Evolutionary conservation across 2,888 invertebrate genomes (phyloP).

Genomic region (Hecatera dysodea): DNA sequence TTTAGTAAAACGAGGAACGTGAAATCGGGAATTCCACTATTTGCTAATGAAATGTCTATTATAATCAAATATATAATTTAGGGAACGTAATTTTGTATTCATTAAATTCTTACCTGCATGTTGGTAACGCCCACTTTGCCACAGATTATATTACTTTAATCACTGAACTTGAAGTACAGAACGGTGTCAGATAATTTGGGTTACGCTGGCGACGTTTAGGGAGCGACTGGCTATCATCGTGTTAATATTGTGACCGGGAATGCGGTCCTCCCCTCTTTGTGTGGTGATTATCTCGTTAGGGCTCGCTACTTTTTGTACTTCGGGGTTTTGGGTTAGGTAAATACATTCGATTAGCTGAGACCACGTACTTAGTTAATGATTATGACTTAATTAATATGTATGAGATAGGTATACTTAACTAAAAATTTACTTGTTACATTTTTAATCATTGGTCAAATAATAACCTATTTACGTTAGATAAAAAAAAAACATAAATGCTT

Average conservation of each 20-base stretch:
- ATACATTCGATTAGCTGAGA: conserved; percentile 18
- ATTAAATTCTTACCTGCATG: conserved; percentile 69
- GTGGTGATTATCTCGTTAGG: conserved; percentile 81
- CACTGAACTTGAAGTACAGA: conserved; percentile 42
- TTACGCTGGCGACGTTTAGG: conserved; percentile 76
- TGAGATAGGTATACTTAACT: too few species aligned
- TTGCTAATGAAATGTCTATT: conserved; percentile 9
- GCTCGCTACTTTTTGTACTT: conserved; percentile 66
- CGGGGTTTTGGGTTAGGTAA: neutral
- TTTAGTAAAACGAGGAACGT: conserved; percentile 36
- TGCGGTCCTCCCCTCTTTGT: conserved; percentile 83
- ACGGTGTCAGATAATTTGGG: conserved; percentile 70
- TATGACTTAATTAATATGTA: too few species aligned
- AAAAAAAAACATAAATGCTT: neutral
- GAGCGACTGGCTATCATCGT: conserved; percentile 82
- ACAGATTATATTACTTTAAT: conserved; percentile 31
- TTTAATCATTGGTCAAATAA: neutral
- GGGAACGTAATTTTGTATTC: neutral
- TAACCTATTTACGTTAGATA: neutral
- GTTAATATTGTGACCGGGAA: conserved; percentile 80
- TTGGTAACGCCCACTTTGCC: conserved; percentile 38
- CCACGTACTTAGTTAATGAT: neutral
- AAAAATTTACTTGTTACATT: neutral
- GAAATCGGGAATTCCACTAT: conserved; percentile 45
- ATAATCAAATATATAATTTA: neutral